phyloP scores from a whole-genome alignment of 30 jellyfish, hydroid and myxozoan species.

The Cassiopea andromeda region DNA sequence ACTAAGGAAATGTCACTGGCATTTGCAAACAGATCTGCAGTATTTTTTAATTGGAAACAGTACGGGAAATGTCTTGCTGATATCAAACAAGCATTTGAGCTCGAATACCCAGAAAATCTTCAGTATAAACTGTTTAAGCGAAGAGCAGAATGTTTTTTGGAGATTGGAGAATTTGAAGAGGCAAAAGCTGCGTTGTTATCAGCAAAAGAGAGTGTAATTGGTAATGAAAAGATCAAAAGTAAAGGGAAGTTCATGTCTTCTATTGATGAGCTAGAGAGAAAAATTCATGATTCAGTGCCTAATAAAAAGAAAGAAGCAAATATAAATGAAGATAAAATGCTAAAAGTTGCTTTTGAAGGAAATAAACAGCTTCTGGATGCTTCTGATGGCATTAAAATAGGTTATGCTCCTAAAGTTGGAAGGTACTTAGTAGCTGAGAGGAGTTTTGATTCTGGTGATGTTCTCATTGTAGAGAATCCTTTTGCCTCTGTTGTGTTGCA shows the following conservation, averaged over 20 bases:
- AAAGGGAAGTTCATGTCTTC: not conserved
- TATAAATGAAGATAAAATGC: not conserved
- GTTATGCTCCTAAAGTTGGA: constrained; percentile 55
- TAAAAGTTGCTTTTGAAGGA: constrained; percentile 10
- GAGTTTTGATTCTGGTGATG: constrained; percentile 63
- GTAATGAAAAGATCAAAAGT: not conserved
- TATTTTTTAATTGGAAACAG: constrained; percentile 38
- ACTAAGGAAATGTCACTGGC: constrained; percentile 53
- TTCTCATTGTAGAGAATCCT: constrained; percentile 77
- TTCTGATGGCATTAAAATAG: constrained; percentile 28
- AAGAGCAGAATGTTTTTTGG: constrained; percentile 51
- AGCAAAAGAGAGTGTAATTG: constrained; percentile 7
- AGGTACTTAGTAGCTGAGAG: constrained; percentile 71
- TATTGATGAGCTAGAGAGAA: not conserved
- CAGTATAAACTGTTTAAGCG: constrained; percentile 50
- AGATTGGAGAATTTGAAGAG: constrained; percentile 10
- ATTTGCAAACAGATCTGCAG: constrained; percentile 95
- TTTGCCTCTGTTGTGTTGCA: constrained; percentile 78
- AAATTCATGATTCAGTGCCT: not conserved
- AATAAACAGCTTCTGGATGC: constrained; percentile 13
- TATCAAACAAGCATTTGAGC: constrained; percentile 61
- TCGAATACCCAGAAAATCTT: constrained; percentile 53
- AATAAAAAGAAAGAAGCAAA: not conserved
- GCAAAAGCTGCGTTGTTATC: constrained; percentile 29
- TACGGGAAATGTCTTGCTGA: constrained; percentile 76